A percentile compares a stretch with the other conserved stretches of the same genome.
These are phyloP conservation scores for Listronotus oregonensis DNA, from an alignment of 1,140 invertebrate species.

Conservation along the genomic window DNA sequence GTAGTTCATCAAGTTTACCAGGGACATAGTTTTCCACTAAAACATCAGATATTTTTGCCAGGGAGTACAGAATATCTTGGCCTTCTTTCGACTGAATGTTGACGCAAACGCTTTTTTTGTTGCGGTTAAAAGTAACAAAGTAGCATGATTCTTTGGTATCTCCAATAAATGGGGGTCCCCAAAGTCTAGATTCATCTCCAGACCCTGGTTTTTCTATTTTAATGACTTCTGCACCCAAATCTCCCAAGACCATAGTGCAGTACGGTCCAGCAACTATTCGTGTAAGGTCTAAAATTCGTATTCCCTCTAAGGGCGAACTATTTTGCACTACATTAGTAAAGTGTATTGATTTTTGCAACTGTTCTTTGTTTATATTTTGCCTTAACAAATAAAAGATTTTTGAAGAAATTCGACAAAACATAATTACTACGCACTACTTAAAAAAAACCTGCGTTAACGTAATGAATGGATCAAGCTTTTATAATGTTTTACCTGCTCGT, in stretches of 20 bases:
- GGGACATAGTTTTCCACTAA: slow-evolving; percentile 95
- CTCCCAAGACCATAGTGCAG: slow-evolving; percentile 92
- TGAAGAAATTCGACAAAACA: background rate
- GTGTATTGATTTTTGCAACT: slow-evolving; percentile 8
- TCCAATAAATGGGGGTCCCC: slow-evolving; percentile 89
- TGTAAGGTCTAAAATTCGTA: slow-evolving; percentile 82
- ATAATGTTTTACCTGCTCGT: slow-evolving; percentile 43
- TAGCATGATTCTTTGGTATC: slow-evolving; percentile 79
- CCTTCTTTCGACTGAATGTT: slow-evolving; percentile 79
- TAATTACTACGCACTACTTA: background rate
- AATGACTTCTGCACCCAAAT: slow-evolving; percentile 91
- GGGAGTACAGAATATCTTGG: slow-evolving; percentile 73
- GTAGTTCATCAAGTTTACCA: slow-evolving; percentile 79
- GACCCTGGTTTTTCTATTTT: slow-evolving; percentile 78
- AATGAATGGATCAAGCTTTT: background rate
- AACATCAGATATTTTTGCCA: slow-evolving; percentile 81
- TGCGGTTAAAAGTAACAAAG: slow-evolving; percentile 88
- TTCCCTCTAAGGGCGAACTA: slow-evolving; percentile 59
- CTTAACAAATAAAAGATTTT: background rate
- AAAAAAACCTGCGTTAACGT: background rate
- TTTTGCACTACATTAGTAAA: background rate
- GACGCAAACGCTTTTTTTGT: slow-evolving; percentile 91
- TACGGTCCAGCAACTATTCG: slow-evolving; percentile 83
- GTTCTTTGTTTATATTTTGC: slow-evolving; percentile 13
- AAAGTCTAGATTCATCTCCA: slow-evolving; percentile 91